phyloP scores from a whole-genome alignment of 2,888 invertebrate species.

The Sarcophaga caerulescens region DNA sequence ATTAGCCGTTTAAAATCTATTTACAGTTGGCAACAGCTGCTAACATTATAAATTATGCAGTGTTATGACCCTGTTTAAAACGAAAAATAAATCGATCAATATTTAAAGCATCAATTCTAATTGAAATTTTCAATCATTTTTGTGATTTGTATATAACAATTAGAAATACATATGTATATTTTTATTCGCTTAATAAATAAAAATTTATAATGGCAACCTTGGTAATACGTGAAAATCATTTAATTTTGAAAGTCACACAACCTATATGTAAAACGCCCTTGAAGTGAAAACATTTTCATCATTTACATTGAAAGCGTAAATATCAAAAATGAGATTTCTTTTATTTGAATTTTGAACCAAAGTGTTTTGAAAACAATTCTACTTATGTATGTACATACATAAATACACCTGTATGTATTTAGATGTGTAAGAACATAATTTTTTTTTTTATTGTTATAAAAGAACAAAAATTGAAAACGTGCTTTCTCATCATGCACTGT shows the following conservation, averaged over 20 bases:
- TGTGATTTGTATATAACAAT: slow-evolving; percentile 4
- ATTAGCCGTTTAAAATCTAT: too few relatives aligned
- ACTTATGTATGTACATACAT: not conserved
- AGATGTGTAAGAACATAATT: not conserved
- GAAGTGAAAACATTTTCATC: slow-evolving; percentile 54
- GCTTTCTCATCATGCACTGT: slow-evolving; percentile 25
- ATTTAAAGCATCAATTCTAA: slow-evolving; percentile 20
- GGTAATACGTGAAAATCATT: slow-evolving; percentile 38
- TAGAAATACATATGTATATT: not conserved
- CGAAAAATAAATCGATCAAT: slow-evolving; percentile 33
- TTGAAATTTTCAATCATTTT: slow-evolving; percentile 24
- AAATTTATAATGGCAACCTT: slow-evolving; percentile 42
- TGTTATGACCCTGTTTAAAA: slow-evolving; percentile 2
- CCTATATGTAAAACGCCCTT: slow-evolving; percentile 45
- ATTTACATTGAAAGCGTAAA: slow-evolving; percentile 62
- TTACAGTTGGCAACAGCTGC: slow-evolving; percentile 37
- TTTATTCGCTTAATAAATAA: not conserved
- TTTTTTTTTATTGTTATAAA: not conserved
- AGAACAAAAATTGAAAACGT: slow-evolving; percentile 28
- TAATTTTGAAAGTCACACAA: slow-evolving; percentile 42
- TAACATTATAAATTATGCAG: not conserved
- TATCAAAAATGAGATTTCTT: not conserved
- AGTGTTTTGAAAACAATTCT: slow-evolving; percentile 31
- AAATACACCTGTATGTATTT: not conserved
- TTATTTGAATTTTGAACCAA: slow-evolving; percentile 30